Percentiles rank a stretch among this genome's conserved stretches.
phyloP scores from a whole-genome alignment of 2,888 invertebrate genomes.

The Nemurella pictetii region DNA sequence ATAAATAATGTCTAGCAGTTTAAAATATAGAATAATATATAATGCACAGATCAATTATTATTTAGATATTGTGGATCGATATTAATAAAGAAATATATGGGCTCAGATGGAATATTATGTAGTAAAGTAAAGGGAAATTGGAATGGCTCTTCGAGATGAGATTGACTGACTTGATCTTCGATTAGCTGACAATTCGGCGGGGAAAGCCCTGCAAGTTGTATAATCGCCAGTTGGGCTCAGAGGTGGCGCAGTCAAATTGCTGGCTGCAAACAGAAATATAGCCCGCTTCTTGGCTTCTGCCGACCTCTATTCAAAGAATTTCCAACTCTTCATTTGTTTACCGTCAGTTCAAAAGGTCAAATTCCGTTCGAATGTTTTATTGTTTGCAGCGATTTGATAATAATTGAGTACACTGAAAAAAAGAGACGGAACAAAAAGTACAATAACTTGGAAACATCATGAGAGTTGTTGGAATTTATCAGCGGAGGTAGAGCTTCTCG shows the following conservation, averaged over 20 bases:
- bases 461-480: conserved; percentile 20
- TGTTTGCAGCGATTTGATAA: conserved; percentile 21
- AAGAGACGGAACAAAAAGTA: conserved; percentile 2
- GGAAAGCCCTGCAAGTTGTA: too few relatives aligned
- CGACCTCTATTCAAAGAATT: conserved; percentile 28
- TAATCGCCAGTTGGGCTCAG: not conserved
- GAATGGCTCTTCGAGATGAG: not conserved
- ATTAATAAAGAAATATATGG: not conserved
- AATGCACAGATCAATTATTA: not conserved
- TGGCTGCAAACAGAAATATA: conserved; percentile 23
- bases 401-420: not conserved
- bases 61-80: not conserved
- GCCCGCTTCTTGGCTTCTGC: conserved; percentile 4
- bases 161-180: not conserved
- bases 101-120: not conserved
- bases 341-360: conserved; percentile 34
- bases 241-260: conserved; percentile 4
- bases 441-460: conserved; percentile 11
- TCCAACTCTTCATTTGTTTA: conserved; percentile 35
- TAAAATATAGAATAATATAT: not conserved
- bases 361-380: conserved; percentile 25
- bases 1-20: conserved; percentile 23
- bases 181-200: not conserved
- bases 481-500: conserved; percentile 11
- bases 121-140: not conserved